Evolutionary conservation across 2,113 vertebrate species (phyloP), one percentile per base, ranked within the genome.

Genomic region (Brachypteracias leptosomus): DNA sequence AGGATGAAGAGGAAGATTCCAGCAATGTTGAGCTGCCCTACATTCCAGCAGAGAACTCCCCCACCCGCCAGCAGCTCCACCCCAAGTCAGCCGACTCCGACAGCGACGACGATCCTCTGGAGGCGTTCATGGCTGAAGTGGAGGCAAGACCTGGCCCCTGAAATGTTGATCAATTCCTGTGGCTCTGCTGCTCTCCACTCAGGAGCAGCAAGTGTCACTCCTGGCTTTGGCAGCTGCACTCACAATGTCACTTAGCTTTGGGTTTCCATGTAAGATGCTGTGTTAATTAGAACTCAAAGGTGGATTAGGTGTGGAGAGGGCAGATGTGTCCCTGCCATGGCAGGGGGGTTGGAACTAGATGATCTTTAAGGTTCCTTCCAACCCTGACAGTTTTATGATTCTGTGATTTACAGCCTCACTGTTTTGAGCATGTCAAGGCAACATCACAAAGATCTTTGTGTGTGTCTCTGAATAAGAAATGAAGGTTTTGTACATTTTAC

Each of bases 101-200:
- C 97, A 99, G 99, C 4, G 99, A 99, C 31, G 99, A 99, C 73
- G 99, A 99, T 85, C 99, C 99, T 36, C 98, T 99, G 85, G 99
- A 99, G 92, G 99, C 99, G 31, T 99, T 99, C 90, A 99, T 99
- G 99, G 99, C 99, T 85, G 99, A 99, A 98, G 99, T 99, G 84
- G 99, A 99, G 98, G 99, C 99, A 95, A 98, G 98, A 52, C 40
- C n/a, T 6, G 0, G 51, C 89, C 89, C 2, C 0, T 52, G 76
- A 57, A 35, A 57, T 70, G 40, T 87, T 92, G 38, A 24, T 87
- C 44, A 18, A 8, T 16, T 83, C 68, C 1, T 49, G 17, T 57
- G 73, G 11, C 54, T 5, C 0, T n/a, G 2, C 18, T 75, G 62
- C 24, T 65, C 29, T 66, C 51, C 47, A 9, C 16, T 54, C 73